These are phyloP conservation scores for Chroicocephalus ridibundus DNA, from an alignment of 2,113 vertebrate species.

Conservation along the genomic window DNA sequence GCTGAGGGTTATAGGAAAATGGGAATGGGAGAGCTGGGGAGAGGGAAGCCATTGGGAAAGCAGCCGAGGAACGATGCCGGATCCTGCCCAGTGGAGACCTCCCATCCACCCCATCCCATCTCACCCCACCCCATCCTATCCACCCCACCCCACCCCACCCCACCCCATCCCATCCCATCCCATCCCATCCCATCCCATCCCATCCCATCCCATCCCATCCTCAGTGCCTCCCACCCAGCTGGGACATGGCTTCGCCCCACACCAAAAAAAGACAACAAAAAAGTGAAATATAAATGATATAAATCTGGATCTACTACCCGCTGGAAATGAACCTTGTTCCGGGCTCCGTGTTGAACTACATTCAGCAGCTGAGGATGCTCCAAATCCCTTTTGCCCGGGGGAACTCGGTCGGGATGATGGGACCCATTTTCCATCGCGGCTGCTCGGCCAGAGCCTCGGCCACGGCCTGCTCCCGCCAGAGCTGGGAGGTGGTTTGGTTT, in stretches of 20 bases:
- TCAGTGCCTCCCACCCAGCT: background rate
- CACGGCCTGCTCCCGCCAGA: accelerated
- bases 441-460: background rate
- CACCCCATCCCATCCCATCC: too few relatives aligned
- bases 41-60: background rate
- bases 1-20: background rate
- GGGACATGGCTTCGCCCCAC: accelerated
- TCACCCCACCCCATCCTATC: too few relatives aligned
- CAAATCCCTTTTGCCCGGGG: background rate
- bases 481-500: accelerated
- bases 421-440: background rate
- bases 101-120: too few relatives aligned
- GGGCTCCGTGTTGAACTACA: background rate
- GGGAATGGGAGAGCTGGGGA: background rate
- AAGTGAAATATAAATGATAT: background rate
- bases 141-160: too few relatives aligned
- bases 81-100: background rate
- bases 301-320: background rate
- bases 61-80: accelerated
- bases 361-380: background rate
- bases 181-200: too few relatives aligned
- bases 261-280: background rate
- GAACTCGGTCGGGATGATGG: accelerated
- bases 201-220: too few relatives aligned
- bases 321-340: background rate